A percentile compares a stretch with the other conserved stretches of the same genome.
Conservation (phyloP, 1,140 invertebrate genomes). For the Ceratoteleas bidentatus region DNA sequence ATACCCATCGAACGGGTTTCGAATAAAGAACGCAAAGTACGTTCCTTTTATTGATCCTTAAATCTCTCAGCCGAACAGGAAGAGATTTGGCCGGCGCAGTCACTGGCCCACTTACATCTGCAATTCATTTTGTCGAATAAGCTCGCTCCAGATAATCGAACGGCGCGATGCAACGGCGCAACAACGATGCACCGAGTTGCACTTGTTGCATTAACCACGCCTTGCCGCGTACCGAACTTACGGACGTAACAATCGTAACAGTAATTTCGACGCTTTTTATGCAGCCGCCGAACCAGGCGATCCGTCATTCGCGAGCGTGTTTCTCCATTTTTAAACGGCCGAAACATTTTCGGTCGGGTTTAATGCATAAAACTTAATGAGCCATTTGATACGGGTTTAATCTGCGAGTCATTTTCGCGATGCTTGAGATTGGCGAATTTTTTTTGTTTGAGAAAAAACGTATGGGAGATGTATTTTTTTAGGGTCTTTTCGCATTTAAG, state of each 20-base stretch:
- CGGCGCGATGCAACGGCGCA: slow-evolving; percentile 12
- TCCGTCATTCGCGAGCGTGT: not conserved
- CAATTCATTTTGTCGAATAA: slow-evolving; percentile 46
- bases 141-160: slow-evolving; percentile 43
- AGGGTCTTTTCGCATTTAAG: too few relatives aligned
- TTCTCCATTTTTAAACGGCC: too few relatives aligned
- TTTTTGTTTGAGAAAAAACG: too few relatives aligned
- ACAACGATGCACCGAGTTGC: slow-evolving; percentile 21
- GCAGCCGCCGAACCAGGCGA: not conserved
- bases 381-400: too few relatives aligned
- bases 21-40: not conserved
- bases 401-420: too few relatives aligned
- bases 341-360: too few relatives aligned
- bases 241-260: slow-evolving; percentile 39
- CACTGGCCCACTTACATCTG: slow-evolving; percentile 37
- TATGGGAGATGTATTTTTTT: too few relatives aligned
- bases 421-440: too few relatives aligned
- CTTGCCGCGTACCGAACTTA: slow-evolving; percentile 18
- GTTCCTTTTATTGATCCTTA: not conserved
- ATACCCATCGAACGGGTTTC: slow-evolving; percentile 25
- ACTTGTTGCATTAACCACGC: slow-evolving; percentile 41
- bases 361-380: too few relatives aligned
- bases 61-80: slow-evolving; percentile 13
- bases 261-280: slow-evolving; percentile 25
- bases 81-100: slow-evolving; percentile 31